These are phyloP conservation scores for Apamea sordens DNA, from an alignment of 2,888 invertebrate species.

Conservation along the genomic window DNA sequence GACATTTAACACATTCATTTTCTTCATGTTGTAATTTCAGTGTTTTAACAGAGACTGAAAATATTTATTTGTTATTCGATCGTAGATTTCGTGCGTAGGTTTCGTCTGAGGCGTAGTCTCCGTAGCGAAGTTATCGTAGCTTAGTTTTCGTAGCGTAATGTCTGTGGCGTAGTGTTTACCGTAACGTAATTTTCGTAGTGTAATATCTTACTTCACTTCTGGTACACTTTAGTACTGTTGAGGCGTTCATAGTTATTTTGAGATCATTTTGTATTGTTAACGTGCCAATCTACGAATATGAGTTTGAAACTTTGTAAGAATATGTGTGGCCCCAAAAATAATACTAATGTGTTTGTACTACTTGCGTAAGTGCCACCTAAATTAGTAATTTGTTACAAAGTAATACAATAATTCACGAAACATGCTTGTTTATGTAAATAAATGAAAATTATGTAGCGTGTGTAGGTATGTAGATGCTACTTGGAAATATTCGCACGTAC, in stretches of 20 bases:
- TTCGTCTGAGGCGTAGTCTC: neutral
- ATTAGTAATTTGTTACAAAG: conserved; percentile 16
- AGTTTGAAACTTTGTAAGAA: conserved; percentile 8
- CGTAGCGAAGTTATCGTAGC: neutral
- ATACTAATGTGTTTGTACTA: neutral
- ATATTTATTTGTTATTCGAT: neutral
- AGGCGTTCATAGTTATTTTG: neutral
- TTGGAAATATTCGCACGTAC: neutral
- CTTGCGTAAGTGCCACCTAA: neutral
- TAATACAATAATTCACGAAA: conserved; percentile 17
- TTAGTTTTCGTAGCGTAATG: neutral
- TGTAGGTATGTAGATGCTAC: neutral
- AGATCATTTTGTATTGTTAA: neutral
- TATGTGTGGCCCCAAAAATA: conserved; percentile 3
- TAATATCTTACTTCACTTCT: neutral
- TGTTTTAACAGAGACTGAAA: neutral
- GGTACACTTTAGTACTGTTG: neutral
- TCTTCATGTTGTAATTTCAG: conserved; percentile 3
- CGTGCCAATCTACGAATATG: neutral
- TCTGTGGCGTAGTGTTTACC: neutral
- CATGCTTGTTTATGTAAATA: conserved; percentile 27
- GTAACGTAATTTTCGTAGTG: neutral
- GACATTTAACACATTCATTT: conserved; percentile 17
- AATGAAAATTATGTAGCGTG: neutral
- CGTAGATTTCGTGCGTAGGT: neutral